Evolutionary conservation across 2,888 invertebrate genomes (phyloP).

Genomic region (Nasonovia ribisnigri): DNA sequence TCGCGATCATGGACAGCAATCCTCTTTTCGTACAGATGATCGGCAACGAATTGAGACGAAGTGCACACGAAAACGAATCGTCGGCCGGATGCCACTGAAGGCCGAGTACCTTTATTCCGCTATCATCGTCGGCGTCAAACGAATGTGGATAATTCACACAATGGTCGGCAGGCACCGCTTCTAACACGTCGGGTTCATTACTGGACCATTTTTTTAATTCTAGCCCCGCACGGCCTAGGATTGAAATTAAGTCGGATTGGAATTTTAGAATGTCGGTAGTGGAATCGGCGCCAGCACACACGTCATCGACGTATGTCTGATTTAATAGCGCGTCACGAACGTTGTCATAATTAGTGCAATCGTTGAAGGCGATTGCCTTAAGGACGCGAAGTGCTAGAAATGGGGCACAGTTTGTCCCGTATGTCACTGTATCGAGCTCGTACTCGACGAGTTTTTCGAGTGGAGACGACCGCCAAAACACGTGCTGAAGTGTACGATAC

Average conservation of each 20-base stretch:
- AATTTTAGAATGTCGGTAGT: constrained; percentile 66
- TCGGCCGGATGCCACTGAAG: not conserved
- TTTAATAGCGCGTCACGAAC: constrained; percentile 65
- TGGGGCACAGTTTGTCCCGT: too few species aligned
- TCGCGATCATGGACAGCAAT: not conserved
- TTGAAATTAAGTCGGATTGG: constrained; percentile 38
- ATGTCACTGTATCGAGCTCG: too few species aligned
- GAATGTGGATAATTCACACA: not conserved
- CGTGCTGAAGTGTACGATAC: too few species aligned
- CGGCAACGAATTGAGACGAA: not conserved
- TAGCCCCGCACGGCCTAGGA: not conserved
- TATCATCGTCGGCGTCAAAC: not conserved
- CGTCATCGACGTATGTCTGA: constrained; percentile 68
- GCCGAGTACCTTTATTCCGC: not conserved
- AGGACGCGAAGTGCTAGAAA: constrained; percentile 67
- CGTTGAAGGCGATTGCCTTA: constrained; percentile 67
- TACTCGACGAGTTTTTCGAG: too few species aligned
- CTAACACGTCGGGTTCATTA: not conserved
- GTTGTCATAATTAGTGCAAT: constrained; percentile 65
- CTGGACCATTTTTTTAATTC: constrained; percentile 14
- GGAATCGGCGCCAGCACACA: constrained; percentile 66
- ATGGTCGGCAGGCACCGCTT: not conserved
- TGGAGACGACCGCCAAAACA: too few species aligned
- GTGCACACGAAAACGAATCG: not conserved
- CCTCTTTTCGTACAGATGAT: not conserved